Conservation (phyloP, 2,888 invertebrate species). For the Drosophila suboccidentalis region DNA sequence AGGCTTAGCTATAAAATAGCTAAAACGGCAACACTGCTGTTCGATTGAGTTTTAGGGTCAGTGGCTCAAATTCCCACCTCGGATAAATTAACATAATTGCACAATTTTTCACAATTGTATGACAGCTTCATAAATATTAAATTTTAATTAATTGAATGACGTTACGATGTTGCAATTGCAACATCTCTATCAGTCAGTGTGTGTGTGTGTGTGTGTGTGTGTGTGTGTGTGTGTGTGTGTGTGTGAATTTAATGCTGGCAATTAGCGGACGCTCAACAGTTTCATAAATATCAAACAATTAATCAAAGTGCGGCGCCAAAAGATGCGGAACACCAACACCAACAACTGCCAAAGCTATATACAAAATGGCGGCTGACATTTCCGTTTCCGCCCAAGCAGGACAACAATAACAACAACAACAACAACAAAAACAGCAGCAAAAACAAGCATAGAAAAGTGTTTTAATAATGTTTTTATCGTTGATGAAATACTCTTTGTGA, state of each 20-base stretch:
- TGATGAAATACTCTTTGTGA: background rate
- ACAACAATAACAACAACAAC: background rate
- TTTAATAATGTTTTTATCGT: background rate
- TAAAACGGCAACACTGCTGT: background rate
- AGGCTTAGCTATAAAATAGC: background rate
- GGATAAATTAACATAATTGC: slow-evolving; percentile 68
- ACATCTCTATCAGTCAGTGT: slow-evolving; percentile 2
- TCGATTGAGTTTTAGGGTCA: slow-evolving; percentile 12
- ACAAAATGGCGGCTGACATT: slow-evolving; percentile 65
- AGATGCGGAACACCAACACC: slow-evolving; percentile 6
- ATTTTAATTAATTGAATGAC: slow-evolving; percentile 75
- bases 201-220: slow-evolving; percentile 3
- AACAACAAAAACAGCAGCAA: background rate
- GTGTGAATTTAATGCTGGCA: slow-evolving; percentile 43
- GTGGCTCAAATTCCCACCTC: slow-evolving; percentile 9
- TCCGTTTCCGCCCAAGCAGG: slow-evolving; percentile 46
- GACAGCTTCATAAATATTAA: slow-evolving; percentile 73
- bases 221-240: slow-evolving; percentile 1
- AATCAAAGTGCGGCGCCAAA: slow-evolving; percentile 43
- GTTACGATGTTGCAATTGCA: slow-evolving; percentile 42
- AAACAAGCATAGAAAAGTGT: background rate
- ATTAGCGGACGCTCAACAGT: slow-evolving; percentile 53
- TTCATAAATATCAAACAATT: slow-evolving; percentile 62
- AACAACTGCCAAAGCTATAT: slow-evolving; percentile 8
- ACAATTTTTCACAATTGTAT: slow-evolving; percentile 57